Evolutionary conservation across 2,113 vertebrate genomes (phyloP).

Genomic region (Caloenas nicobarica): DNA sequence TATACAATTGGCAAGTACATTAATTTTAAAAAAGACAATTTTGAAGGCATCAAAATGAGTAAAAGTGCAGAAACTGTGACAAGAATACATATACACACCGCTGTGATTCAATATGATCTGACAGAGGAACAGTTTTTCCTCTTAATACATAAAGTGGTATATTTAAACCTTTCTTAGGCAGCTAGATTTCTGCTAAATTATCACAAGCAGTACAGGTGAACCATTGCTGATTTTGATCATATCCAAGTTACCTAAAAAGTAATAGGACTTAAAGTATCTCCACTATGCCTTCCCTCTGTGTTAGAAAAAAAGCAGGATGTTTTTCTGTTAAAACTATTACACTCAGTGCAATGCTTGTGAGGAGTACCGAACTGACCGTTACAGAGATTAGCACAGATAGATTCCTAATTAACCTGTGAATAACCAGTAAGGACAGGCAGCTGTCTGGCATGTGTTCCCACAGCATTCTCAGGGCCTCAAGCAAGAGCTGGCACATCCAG

Average conservation of each 20-base stretch:
- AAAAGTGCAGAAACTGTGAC: conserved; percentile 24
- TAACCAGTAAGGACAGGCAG: neutral
- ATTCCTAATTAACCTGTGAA: neutral
- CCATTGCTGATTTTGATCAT: neutral
- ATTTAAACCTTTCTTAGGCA: neutral
- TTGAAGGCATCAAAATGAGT: conserved; percentile 31
- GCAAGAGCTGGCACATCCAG: neutral
- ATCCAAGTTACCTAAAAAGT: neutral
- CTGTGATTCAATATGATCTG: neutral
- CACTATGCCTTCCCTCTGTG: neutral
- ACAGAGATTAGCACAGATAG: neutral
- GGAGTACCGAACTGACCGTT: fast-evolving
- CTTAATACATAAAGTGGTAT: neutral
- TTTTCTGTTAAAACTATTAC: neutral
- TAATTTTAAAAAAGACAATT: conserved; percentile 32
- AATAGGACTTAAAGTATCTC: neutral
- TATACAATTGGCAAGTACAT: conserved; percentile 24
- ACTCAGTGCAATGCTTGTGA: neutral
- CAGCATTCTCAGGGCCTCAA: neutral
- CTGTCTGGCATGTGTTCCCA: neutral
- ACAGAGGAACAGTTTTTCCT: neutral
- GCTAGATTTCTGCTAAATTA: neutral
- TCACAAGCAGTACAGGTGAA: neutral
- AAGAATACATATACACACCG: neutral
- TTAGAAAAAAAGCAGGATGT: neutral